A percentile compares a stretch with the other conserved stretches of the same genome.
These are phyloP conservation scores for Tuta absoluta DNA, from an alignment of 2,888 invertebrate species.

Conservation along the genomic window DNA sequence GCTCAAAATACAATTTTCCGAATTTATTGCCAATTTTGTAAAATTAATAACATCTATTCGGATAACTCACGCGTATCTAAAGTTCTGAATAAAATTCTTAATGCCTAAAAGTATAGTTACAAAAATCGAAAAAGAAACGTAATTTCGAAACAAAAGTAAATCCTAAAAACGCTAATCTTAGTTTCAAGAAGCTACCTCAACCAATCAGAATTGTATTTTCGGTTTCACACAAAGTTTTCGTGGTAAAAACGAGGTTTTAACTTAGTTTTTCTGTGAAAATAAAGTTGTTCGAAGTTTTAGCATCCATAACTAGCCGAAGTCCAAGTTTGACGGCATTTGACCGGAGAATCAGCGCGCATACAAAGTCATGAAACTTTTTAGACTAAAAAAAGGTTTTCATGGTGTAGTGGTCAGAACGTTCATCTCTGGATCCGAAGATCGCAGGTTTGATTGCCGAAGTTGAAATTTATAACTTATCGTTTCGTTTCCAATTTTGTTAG, in stretches of 20 bases:
- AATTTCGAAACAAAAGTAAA: background rate
- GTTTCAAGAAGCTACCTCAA: background rate
- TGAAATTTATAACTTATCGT: too few relatives aligned
- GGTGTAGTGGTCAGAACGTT: too few relatives aligned
- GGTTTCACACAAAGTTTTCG: slow-evolving; percentile 2
- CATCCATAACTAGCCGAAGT: slow-evolving; percentile 13
- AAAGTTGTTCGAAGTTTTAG: slow-evolving; percentile 19
- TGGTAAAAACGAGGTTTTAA: slow-evolving; percentile 2
- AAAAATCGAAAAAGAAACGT: background rate
- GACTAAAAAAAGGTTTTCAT: background rate
- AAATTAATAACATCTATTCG: too few relatives aligned
- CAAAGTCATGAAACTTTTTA: background rate
- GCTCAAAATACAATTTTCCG: too few relatives aligned
- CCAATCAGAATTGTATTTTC: slow-evolving; percentile 16
- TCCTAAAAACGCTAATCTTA: background rate
- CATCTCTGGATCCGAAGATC: too few relatives aligned
- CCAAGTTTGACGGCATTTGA: slow-evolving; percentile 15
- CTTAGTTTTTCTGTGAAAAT: background rate
- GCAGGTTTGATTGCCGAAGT: too few relatives aligned
- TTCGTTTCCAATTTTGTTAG: too few relatives aligned
- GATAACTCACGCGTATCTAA: too few relatives aligned
- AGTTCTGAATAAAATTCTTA: too few relatives aligned
- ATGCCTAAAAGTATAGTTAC: background rate
- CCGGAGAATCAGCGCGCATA: slow-evolving; percentile 21
- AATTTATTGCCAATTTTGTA: too few relatives aligned